Percentiles rank a stretch among this genome's conserved stretches.
phyloP scores from a whole-genome alignment of 2,797 vertebrate genomes.

The Pteronotus mesoamericanus region DNA sequence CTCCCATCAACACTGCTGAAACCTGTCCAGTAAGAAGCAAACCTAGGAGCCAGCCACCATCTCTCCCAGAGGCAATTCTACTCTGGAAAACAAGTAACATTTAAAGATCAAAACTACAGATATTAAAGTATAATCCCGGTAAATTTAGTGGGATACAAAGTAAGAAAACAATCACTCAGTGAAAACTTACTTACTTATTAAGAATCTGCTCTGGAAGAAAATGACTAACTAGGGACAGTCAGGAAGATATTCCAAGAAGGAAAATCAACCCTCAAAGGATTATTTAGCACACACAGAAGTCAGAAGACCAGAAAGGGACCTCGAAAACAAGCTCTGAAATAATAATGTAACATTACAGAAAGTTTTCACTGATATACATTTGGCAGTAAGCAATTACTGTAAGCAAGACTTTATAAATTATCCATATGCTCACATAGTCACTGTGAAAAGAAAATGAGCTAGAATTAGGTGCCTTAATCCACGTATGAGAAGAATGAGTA shows the following conservation, averaged over 20 bases:
- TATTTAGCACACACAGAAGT: neutral
- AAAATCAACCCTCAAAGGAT: neutral
- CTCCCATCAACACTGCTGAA: neutral
- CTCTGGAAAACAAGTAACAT: conserved; percentile 13
- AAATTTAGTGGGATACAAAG: neutral
- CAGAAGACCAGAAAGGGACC: neutral
- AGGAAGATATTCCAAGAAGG: neutral
- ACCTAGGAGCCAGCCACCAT: neutral
- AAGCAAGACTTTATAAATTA: conserved; percentile 18
- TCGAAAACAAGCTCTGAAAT: neutral
- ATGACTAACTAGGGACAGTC: neutral
- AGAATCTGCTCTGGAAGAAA: conserved; percentile 8
- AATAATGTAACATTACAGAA: neutral
- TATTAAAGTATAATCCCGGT: neutral
- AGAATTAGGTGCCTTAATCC: neutral
- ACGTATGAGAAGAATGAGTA: neutral
- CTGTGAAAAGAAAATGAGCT: neutral
- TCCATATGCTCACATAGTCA: neutral
- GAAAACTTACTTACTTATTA: neutral
- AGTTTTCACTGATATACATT: neutral
- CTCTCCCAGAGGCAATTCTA: neutral
- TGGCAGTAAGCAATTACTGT: neutral
- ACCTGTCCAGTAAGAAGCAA: neutral
- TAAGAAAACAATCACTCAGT: neutral
- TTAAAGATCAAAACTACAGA: neutral